phyloP scores from a whole-genome alignment of 2,113 vertebrate species.

The Phalacrocorax carbo region DNA sequence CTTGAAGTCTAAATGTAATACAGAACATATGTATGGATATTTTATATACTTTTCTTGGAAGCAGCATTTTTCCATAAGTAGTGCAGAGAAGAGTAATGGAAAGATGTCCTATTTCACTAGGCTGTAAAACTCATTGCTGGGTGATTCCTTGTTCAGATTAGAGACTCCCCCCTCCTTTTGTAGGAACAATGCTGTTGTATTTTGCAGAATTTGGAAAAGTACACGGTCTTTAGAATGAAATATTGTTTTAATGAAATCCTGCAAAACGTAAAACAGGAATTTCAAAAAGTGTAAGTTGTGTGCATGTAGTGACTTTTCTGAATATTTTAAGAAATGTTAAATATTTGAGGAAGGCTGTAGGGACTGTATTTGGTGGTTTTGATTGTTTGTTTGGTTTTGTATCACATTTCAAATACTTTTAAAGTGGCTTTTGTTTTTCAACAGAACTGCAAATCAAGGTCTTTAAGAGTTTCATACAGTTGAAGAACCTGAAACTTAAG shows the following conservation, averaged over 20 bases:
- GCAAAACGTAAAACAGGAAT: background rate
- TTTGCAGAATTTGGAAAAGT: background rate
- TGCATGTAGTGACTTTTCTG: background rate
- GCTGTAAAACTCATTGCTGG: background rate
- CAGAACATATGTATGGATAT: background rate
- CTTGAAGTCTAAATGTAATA: background rate
- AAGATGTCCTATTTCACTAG: background rate
- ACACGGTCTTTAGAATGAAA: background rate
- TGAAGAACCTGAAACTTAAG: background rate
- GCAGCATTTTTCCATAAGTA: background rate
- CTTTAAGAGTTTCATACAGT: background rate
- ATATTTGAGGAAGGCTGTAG: background rate
- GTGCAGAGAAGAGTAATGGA: background rate
- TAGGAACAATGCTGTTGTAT: background rate
- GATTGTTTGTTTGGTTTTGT: background rate
- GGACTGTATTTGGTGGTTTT: rapidly evolving
- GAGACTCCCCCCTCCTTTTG: background rate
- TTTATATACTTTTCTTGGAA: background rate
- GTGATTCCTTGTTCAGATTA: background rate
- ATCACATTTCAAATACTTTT: background rate
- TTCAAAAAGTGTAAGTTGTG: background rate
- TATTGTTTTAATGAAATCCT: background rate
- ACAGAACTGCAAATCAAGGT: background rate
- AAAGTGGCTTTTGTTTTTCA: background rate
- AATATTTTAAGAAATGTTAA: background rate